Base-by-base conservation (phyloP, 2,888 invertebrate species). In the Allacma fusca region DNA sequence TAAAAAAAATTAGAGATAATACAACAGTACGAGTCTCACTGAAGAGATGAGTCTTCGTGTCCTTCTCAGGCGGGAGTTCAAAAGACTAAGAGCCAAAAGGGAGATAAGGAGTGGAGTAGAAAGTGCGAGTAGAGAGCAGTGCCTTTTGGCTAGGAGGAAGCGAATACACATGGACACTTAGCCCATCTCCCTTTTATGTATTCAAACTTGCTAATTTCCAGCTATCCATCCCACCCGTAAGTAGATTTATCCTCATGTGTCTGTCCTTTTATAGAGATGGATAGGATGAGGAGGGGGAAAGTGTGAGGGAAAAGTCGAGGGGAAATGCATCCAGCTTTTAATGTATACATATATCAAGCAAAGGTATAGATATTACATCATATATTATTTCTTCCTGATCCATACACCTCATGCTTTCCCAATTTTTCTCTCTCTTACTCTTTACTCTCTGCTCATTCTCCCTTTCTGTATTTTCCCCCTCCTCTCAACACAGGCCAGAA, bases 191-290 rank as follows among this genome's bases (percentile, higher is more conserved):
- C 62, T 34, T 73, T 76, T 69, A 79, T 76, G 73, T 44, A 76
- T 76, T 76, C 76, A 76, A 76, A 70, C 70, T 76, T 72, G 76
- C 76, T 71, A 76, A 76, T 76, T 76, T 76, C 57, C 65, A 65
- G 59, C 74, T 44, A 75, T 70, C 24, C 26, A 26, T 70, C 7
- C 50, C 26, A 26, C 26, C n/a, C 65, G 19, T 12, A 43, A 72
- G 77, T 75, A 79, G 79, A 77, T 75, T 75, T 77, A 79, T 73
- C 59, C 77, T 77, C 74, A 74, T 76, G 77, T 74, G 64, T 77
- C 74, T 72, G 70, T 50, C 68, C 71, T 67, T 50, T 79, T 79
- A 79, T 79, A 77, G 77, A 79, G 77, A 79, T 79, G 77, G 79
- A 79, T 79, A 71, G 76, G 74, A 43, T 76, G 70, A 71, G 34